phyloP scores from a whole-genome alignment of 2,113 vertebrate species.

The Boleophthalmus pectinirostris region DNA sequence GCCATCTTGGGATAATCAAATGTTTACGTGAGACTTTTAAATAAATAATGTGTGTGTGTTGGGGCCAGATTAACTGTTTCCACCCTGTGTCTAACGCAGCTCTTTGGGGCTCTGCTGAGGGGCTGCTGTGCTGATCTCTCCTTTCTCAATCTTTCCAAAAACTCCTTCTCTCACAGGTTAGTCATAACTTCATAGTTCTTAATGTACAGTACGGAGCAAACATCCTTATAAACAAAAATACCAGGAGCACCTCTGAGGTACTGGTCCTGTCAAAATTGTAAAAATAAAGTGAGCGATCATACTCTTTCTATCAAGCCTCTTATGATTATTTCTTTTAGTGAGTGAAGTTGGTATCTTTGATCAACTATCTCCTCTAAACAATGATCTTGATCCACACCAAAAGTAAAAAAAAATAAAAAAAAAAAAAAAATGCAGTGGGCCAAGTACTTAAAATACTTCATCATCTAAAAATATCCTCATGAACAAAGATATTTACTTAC shows the following conservation, averaged over 20 bases:
- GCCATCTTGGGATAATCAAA: background rate
- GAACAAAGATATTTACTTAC: background rate
- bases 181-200: constrained; percentile 39
- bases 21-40: background rate
- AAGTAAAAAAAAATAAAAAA: background rate
- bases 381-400: background rate
- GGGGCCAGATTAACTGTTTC: constrained; percentile 49
- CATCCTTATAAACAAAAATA: background rate
- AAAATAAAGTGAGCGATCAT: background rate
- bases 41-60: constrained; percentile 14
- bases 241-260: background rate
- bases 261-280: background rate
- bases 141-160: constrained; percentile 87
- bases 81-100: constrained; percentile 70
- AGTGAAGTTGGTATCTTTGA: background rate
- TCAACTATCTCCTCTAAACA: background rate
- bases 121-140: constrained; percentile 87
- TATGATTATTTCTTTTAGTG: too few species aligned
- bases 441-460: background rate
- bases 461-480: background rate
- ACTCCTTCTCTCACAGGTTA: constrained; percentile 87
- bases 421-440: background rate
- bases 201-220: background rate
- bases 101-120: constrained; percentile 84
- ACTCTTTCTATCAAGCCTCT: background rate